Conservation (phyloP, 1,140 invertebrate species). For the Drosophila nikananu region DNA sequence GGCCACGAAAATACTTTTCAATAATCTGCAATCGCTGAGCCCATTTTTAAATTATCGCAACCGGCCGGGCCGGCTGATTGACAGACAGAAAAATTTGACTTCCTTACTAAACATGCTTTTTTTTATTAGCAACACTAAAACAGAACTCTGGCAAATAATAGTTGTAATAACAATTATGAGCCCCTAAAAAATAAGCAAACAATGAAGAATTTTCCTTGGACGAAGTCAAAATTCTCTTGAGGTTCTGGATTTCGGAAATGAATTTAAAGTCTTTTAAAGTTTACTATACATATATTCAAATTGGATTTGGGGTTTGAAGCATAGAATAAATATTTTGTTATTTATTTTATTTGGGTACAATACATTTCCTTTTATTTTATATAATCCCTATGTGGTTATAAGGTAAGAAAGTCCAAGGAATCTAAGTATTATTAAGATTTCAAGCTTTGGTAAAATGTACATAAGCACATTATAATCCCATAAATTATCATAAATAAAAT, state of each 20-base stretch:
- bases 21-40: slow-evolving; percentile 40
- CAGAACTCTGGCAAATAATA: slow-evolving; percentile 49
- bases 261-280: too few species aligned
- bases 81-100: slow-evolving; percentile 12
- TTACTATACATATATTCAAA: not conserved
- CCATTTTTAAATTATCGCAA: slow-evolving; percentile 31
- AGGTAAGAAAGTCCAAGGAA: not conserved
- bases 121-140: slow-evolving; percentile 12
- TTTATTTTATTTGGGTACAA: too few species aligned
- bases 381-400: not conserved
- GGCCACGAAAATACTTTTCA: slow-evolving; percentile 46
- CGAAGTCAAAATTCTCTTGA: not conserved
- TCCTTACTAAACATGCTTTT: slow-evolving; percentile 31
- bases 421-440: not conserved
- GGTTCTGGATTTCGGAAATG: not conserved
- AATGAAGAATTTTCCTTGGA: not conserved
- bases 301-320: too few species aligned
- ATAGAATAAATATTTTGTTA: too few species aligned
- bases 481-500: slow-evolving; percentile 18
- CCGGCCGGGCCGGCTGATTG: not conserved
- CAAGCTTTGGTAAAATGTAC: not conserved
- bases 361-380: too few species aligned
- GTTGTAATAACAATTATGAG: slow-evolving; percentile 28
- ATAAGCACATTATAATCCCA: not conserved
- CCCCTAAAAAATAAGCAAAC: not conserved